Conservation (phyloP, 2,888 invertebrate species). For the Drosophila buzzatii region DNA sequence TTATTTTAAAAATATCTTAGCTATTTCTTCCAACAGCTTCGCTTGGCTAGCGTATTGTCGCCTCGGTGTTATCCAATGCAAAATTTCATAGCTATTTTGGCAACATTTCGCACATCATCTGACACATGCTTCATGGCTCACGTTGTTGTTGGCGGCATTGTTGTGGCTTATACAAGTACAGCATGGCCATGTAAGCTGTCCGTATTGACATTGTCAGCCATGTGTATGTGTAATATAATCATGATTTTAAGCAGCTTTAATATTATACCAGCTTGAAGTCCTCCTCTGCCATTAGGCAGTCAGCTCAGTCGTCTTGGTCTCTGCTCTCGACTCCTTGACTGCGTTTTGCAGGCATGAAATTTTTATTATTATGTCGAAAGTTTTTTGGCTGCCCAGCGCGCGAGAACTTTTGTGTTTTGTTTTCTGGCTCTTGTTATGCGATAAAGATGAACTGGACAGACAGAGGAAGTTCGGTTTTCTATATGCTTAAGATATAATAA, state of each 20-base stretch:
- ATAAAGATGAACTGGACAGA: constrained; percentile 70
- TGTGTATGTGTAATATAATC: constrained; percentile 61
- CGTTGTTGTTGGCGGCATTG: constrained; percentile 39
- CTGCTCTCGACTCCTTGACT: constrained; percentile 17
- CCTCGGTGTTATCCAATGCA: not conserved
- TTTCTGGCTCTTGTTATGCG: constrained; percentile 41
- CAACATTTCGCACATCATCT: constrained; percentile 74
- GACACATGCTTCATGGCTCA: constrained; percentile 44
- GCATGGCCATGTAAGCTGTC: constrained; percentile 21
- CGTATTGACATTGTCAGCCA: constrained; percentile 48
- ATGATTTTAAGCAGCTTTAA: constrained; percentile 73
- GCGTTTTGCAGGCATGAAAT: constrained; percentile 61
- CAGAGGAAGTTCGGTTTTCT: constrained; percentile 4
- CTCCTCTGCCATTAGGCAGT: constrained; percentile 9
- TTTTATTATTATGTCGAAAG: constrained; percentile 73
- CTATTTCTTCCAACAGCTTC: not conserved
- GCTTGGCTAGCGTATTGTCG: constrained; percentile 18
- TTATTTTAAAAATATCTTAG: too few species aligned
- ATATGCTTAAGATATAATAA: constrained; percentile 29
- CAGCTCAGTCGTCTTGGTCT: constrained; percentile 13
- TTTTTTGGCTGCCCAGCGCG: constrained; percentile 42
- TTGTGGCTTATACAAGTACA: constrained; percentile 25
- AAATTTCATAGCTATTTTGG: constrained; percentile 49
- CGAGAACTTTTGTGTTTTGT: constrained; percentile 26
- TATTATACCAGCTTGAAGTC: constrained; percentile 29